Conservation (phyloP, 1,140 invertebrate species). For the Arion vulgaris region DNA sequence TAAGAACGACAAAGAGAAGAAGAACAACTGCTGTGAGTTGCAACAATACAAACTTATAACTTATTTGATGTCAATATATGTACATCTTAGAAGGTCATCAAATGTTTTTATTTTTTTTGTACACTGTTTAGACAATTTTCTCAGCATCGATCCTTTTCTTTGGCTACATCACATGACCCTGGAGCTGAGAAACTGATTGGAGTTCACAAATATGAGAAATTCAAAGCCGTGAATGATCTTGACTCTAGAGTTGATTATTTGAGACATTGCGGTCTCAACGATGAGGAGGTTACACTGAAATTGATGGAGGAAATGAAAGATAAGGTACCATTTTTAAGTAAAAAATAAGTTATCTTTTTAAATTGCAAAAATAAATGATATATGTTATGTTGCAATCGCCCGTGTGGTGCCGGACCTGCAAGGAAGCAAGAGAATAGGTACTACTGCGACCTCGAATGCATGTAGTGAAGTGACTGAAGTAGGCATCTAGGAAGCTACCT, state of each 20-base stretch:
- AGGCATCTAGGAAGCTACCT: too few species aligned
- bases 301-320: constrained; percentile 15
- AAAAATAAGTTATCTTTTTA: too few species aligned
- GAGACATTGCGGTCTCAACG: constrained; percentile 25
- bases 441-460: too few species aligned
- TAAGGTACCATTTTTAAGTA: constrained; percentile 18
- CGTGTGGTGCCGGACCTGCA: too few species aligned
- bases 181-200: constrained; percentile 25
- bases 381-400: too few species aligned
- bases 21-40: too few species aligned
- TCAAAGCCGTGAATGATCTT: background rate
- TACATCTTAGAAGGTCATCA: background rate
- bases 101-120: background rate
- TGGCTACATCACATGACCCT: constrained; percentile 24
- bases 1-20: too few species aligned
- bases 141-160: constrained; percentile 25
- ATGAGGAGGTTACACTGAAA: constrained; percentile 22
- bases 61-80: too few species aligned
- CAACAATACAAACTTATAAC: too few species aligned
- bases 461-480: too few species aligned
- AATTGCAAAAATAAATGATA: too few species aligned
- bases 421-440: too few species aligned
- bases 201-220: constrained; percentile 9
- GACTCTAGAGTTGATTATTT: constrained; percentile 26
- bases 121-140: constrained; percentile 20